A percentile compares a stretch with the other conserved stretches of the same genome.
Evolutionary conservation across 2,888 invertebrate species (phyloP).

Genomic region (Spicauda simplicius): DNA sequence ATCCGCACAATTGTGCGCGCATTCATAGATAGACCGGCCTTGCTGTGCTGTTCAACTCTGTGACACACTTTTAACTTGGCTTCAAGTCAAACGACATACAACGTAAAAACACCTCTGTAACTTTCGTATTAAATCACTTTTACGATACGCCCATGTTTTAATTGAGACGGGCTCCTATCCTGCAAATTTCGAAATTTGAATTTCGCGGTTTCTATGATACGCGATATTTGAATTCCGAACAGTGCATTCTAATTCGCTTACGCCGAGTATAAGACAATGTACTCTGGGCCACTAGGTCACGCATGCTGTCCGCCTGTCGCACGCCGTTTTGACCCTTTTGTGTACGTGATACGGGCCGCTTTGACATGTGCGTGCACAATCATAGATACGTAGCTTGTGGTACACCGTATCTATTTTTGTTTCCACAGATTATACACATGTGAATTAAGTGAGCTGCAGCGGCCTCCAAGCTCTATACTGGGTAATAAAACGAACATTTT

Average conservation of each 20-base stretch:
- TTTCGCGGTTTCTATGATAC: slow-evolving; percentile 53
- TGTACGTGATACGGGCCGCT: slow-evolving; percentile 22
- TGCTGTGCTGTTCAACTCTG: slow-evolving; percentile 81
- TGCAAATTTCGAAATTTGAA: slow-evolving; percentile 75
- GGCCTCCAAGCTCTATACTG: slow-evolving; percentile 35
- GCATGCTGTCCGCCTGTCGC: slow-evolving; percentile 25
- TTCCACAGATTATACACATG: slow-evolving; percentile 38
- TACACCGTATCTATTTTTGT: slow-evolving; percentile 37
- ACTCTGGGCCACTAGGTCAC: slow-evolving; percentile 37
- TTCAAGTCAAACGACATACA: slow-evolving; percentile 65
- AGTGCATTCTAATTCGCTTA: slow-evolving; percentile 24
- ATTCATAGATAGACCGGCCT: slow-evolving; percentile 80
- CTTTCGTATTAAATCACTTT: slow-evolving; percentile 40
- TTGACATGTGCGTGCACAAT: slow-evolving; percentile 27
- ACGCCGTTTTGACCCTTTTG: slow-evolving; percentile 27
- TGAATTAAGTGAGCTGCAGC: slow-evolving; percentile 36
- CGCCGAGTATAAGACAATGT: slow-evolving; percentile 12
- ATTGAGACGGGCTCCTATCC: slow-evolving; percentile 61
- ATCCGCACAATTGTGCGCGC: slow-evolving; percentile 77
- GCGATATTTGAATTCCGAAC: slow-evolving; percentile 28
- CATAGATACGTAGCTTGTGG: slow-evolving; percentile 29
- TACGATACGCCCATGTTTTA: slow-evolving; percentile 45
- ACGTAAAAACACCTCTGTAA: slow-evolving; percentile 58
- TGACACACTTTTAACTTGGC: slow-evolving; percentile 84
- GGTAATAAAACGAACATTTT: slow-evolving; percentile 31